Base-by-base conservation (phyloP, 2,888 invertebrate species). In the Macaria notata region DNA sequence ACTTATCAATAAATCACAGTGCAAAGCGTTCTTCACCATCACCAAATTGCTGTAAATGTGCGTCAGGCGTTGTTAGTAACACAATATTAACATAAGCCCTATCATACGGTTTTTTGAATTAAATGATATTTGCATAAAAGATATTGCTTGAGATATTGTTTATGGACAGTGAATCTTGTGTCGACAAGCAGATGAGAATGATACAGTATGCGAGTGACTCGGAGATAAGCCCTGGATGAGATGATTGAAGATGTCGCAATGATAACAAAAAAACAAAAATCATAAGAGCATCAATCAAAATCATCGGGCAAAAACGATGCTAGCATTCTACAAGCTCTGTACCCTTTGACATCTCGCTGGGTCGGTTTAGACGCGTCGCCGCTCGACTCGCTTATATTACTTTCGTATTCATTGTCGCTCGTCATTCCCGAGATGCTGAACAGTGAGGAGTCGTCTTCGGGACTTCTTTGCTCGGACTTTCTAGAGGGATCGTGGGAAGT, bases 341-440 rank as follows among this genome's bases (percentile, higher is more conserved):
- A 91, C 91, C 90, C 90, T 90, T 88, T 90, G 68, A 82, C 76
- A 73, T 86, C 83, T 72, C 87, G 89, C 75, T 88, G 89, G 66
- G 86, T 87, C 63, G 88, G 86, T 79, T 88, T 88, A 69, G 88
- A 86, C 61, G 82, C 86, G 68, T 89, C 88, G 67, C 89, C 88
- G 78, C 91, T 90, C 63, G 90, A 91, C 76, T 91, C 91, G 76
- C 90, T 90, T 78, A 90, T 87, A 82, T 91, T 91, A 87, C 90
- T 90, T 71, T 91, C 91, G 79, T 84, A 91, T 81, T 91, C 91
- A 88, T 91, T 92, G 86, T 92, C 92, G 80, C 92, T 92, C 73
- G 92, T 92, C 86, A 92, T 92, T 81, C 92, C 92, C 73, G 92
- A 92, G 81, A 92, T 92, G 88, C 91, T 92, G 90, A 92, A 87